A percentile compares a stretch with the other conserved stretches of the same genome.
These are phyloP conservation scores for Rotaria magnacalcarata DNA, from an alignment of 2,888 invertebrate genomes.

Conservation along the genomic window DNA sequence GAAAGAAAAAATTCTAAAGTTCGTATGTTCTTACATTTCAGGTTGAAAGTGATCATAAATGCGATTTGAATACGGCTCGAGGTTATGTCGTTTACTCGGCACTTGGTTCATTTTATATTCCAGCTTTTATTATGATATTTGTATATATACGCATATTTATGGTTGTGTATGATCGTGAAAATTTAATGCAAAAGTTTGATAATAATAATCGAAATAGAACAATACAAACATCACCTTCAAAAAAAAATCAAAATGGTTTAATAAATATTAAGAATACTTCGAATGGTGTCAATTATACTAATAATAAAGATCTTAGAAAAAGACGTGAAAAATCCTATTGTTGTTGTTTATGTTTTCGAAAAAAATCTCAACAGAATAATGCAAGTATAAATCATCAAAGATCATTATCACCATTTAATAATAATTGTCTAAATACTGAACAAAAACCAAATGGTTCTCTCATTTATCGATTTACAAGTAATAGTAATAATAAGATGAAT, in stretches of 20 bases:
- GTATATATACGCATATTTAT: constrained; percentile 54
- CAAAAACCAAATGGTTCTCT: background rate
- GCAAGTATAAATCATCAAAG: background rate
- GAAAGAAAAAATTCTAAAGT: too few species aligned
- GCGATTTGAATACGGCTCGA: constrained; percentile 50
- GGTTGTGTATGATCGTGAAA: constrained; percentile 48
- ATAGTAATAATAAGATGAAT: background rate
- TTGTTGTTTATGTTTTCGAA: background rate
- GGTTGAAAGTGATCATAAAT: constrained; percentile 46
- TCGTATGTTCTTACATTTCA: background rate
- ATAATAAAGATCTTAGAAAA: background rate
- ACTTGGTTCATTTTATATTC: constrained; percentile 54
- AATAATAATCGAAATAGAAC: background rate
- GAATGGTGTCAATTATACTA: background rate
- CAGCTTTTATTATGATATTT: constrained; percentile 54
- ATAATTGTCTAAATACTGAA: background rate
- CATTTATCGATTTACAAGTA: background rate
- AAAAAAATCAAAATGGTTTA: background rate
- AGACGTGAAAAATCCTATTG: too few species aligned
- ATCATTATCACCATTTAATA: background rate
- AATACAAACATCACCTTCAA: background rate
- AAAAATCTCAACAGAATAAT: background rate
- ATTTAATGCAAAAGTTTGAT: constrained; percentile 16
- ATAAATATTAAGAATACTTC: background rate
- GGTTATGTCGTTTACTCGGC: constrained; percentile 54